Conservation (phyloP, 1,140 invertebrate genomes). For the Cydia pomonella region DNA sequence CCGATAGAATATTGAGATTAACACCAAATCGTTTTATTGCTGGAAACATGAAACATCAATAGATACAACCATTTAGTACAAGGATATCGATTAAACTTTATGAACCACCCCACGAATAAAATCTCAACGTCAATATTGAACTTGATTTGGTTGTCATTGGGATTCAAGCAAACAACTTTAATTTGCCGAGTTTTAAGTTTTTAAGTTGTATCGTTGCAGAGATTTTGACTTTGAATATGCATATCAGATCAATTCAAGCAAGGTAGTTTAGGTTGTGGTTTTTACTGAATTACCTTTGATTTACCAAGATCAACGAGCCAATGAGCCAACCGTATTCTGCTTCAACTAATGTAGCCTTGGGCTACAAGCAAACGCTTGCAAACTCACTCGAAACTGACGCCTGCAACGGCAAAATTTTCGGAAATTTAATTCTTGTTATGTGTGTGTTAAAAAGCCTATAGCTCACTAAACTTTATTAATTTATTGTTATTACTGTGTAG, state of each 20-base stretch:
- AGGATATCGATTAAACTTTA: not conserved
- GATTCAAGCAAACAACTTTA: not conserved
- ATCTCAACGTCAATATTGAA: not conserved
- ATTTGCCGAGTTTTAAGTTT: not conserved
- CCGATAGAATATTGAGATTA: not conserved
- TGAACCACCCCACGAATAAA: not conserved
- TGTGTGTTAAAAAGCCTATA: too few relatives aligned
- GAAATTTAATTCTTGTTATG: too few relatives aligned
- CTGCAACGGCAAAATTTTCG: too few relatives aligned
- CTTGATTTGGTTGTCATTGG: not conserved
- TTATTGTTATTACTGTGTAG: too few relatives aligned
- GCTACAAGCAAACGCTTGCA: too few relatives aligned
- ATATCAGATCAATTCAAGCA: not conserved
- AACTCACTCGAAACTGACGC: too few relatives aligned
- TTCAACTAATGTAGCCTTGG: too few relatives aligned
- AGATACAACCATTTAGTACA: conserved; percentile 17
- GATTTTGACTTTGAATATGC: not conserved
- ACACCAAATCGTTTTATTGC: conserved; percentile 8
- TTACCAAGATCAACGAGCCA: too few relatives aligned
- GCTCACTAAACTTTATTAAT: too few relatives aligned
- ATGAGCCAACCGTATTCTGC: too few relatives aligned
- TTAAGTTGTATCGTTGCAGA: not conserved
- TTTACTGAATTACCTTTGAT: too few relatives aligned
- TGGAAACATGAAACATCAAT: conserved; percentile 15
- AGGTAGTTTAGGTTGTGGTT: too few relatives aligned